These are phyloP conservation scores for Gallinago nigripennis DNA, from an alignment of 2,797 vertebrate species.

Conservation along the genomic window DNA sequence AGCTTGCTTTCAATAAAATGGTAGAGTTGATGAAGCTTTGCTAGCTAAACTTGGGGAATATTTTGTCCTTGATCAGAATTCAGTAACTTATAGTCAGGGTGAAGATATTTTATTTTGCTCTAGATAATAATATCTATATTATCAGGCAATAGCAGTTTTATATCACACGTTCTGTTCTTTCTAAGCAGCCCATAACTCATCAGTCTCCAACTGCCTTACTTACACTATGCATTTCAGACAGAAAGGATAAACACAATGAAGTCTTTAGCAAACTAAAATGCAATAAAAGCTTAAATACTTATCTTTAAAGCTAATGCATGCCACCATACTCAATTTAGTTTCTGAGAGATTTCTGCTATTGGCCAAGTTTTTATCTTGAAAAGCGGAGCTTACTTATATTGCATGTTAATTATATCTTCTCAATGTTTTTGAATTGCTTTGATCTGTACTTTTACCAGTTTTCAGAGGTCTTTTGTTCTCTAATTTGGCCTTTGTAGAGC, in stretches of 20 bases:
- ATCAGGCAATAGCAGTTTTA: background rate
- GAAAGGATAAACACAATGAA: background rate
- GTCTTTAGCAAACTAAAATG: background rate
- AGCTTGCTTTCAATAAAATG: background rate
- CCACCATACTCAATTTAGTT: background rate
- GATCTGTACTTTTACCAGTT: background rate
- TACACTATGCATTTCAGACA: background rate
- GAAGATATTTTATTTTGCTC: background rate
- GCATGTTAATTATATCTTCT: background rate
- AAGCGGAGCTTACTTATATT: background rate
- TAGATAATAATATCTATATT: background rate
- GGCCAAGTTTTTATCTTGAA: background rate
- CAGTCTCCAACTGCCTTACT: background rate
- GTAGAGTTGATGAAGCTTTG: background rate
- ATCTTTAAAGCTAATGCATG: background rate
- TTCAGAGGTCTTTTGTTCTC: background rate
- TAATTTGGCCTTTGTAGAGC: background rate
- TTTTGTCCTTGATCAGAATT: background rate
- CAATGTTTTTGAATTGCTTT: background rate
- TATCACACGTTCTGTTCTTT: background rate
- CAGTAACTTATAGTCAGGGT: background rate
- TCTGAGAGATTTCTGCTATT: background rate
- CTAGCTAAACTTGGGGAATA: background rate
- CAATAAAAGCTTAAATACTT: background rate
- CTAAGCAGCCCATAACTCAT: background rate